Base-by-base conservation (phyloP, 53 echinoderm and acorn worm genomes). In the Crossaster papposus region DNA sequence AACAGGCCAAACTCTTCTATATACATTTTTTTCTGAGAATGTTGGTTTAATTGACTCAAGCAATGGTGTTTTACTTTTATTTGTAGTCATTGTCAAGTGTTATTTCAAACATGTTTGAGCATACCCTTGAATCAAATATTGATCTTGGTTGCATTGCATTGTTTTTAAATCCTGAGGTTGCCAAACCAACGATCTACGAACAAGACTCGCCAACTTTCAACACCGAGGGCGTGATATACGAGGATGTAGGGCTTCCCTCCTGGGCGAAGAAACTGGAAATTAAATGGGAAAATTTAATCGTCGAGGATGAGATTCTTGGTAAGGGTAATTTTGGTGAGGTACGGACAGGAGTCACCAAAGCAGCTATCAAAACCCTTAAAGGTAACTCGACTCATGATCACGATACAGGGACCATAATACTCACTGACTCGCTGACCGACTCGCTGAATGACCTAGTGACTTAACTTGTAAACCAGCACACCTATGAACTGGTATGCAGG, bases 321-420 rank as follows among this genome's bases (percentile, higher is more conserved):
- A 50, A 79, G 30, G 79, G 79, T 5, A 79, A 79, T 53, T 79
- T 79, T 79, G 79, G 79, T 28, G 79, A 79, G 44, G 79, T 79
- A 1, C 79, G 79, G 12, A 53, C 79, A 51, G 79, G 79, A 24
- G 53, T 52, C 51, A 29, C 30, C 24, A 28, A 53, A 26, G 79
- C 52, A 26, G 79, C 79, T 4, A 51, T 79, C 28, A 79, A 79
- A 52, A 79, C 79, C 4, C 79, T 79, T 24, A 51, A 51, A 79
- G 79, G 79, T 79, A 79, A 58, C 58, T 18, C 7, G 2, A 58
- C 17, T 58, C 22, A 17, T 58, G 58, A 20, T 58, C 17, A 58
- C 7, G 22, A 18, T 58, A 58, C 12, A 58, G 2, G 3, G 2
- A 58, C 3, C 15, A 18, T 18, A 58, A 20, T 18, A 44, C 44